A percentile compares a stretch with the other conserved stretches of the same genome.
These are phyloP conservation scores for Aphis gossypii DNA, from an alignment of 1,140 invertebrate species.

Conservation along the genomic window DNA sequence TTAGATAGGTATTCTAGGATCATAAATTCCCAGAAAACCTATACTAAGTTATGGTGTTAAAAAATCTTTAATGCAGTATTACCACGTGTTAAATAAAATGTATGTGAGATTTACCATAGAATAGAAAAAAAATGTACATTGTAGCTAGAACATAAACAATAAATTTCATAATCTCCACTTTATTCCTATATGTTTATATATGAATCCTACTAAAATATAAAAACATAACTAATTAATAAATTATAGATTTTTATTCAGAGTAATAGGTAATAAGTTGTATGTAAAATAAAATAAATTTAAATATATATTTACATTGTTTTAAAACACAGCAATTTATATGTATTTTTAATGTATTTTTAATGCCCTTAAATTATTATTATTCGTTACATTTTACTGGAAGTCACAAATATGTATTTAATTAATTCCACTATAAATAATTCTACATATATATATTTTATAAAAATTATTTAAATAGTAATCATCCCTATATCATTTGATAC, in stretches of 20 bases:
- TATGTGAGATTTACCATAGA: not conserved
- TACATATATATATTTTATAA: not conserved
- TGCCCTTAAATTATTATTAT: not conserved
- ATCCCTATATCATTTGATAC: not conserved
- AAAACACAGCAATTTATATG: not conserved
- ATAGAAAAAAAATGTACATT: not conserved
- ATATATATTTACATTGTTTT: not conserved
- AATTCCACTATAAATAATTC: not conserved
- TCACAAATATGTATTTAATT: not conserved
- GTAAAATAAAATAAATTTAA: not conserved
- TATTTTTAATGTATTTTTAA: conserved; percentile 18
- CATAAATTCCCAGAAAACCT: not conserved
- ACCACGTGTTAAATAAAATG: not conserved
- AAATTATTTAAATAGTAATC: not conserved
- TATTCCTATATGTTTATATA: not conserved
- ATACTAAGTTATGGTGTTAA: not conserved
- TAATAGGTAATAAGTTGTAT: not conserved
- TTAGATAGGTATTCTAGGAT: too few species aligned
- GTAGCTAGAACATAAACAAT: not conserved
- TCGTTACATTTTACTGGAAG: not conserved
- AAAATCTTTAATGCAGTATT: not conserved
- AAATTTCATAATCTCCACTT: too few species aligned
- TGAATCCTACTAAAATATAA: not conserved
- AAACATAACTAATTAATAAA: not conserved
- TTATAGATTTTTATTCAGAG: too few species aligned